Conservation (phyloP, 2,888 invertebrate species). For the Troilus luridus region DNA sequence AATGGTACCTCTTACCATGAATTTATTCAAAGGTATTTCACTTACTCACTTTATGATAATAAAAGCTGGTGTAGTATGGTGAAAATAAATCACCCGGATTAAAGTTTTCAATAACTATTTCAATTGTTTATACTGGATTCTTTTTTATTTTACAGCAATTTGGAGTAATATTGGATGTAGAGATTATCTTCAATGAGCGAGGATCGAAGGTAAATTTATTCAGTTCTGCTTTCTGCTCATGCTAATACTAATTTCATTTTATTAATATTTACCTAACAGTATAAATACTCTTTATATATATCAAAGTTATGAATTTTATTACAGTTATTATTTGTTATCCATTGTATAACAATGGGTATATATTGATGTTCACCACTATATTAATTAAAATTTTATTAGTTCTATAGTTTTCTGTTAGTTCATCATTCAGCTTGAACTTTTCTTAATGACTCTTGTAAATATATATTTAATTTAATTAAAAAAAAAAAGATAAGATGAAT, state of each 20-base stretch:
- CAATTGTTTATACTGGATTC: background rate
- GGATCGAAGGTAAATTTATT: slow-evolving; percentile 95
- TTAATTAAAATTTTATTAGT: background rate
- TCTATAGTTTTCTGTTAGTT: background rate
- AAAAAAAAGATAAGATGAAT: background rate
- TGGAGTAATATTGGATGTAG: slow-evolving; percentile 98
- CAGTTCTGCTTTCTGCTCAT: slow-evolving; percentile 58
- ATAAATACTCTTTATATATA: slow-evolving; percentile 62
- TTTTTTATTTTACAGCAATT: slow-evolving; percentile 87
- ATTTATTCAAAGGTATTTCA: background rate
- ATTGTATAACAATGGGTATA: background rate
- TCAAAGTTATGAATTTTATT: slow-evolving; percentile 48
- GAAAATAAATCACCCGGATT: background rate
- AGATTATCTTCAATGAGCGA: slow-evolving; percentile 99
- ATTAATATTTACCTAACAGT: slow-evolving; percentile 47
- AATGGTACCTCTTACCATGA: too few relatives aligned
- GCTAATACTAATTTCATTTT: slow-evolving; percentile 59
- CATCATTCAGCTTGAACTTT: background rate
- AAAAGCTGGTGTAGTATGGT: background rate
- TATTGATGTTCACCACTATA: slow-evolving; percentile 14
- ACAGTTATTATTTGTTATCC: slow-evolving; percentile 26
- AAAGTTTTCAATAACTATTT: background rate
- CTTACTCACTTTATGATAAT: background rate
- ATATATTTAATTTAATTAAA: background rate
- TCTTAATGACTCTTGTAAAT: background rate